Conservation (phyloP, 2,888 invertebrate genomes). For the Abrostola triplasia region DNA sequence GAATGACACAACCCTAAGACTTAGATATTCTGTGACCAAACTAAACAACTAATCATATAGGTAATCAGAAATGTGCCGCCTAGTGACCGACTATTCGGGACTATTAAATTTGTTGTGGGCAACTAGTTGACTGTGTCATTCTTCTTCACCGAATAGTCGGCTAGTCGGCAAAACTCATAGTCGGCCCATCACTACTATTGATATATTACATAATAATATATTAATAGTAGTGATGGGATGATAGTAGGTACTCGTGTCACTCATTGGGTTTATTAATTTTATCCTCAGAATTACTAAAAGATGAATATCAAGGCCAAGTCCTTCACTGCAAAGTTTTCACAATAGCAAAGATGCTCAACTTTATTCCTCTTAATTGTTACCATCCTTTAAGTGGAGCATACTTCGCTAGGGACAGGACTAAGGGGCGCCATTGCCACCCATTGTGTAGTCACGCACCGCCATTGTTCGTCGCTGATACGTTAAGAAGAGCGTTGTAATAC, state of each 20-base stretch:
- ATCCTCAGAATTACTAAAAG: neutral
- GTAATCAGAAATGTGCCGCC: too few relatives aligned
- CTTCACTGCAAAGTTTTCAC: constrained; percentile 15
- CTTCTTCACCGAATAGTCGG: too few relatives aligned
- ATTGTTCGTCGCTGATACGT: constrained; percentile 32
- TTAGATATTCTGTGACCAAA: too few relatives aligned
- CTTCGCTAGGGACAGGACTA: constrained; percentile 22
- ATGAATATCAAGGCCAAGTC: neutral
- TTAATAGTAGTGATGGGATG: too few relatives aligned
- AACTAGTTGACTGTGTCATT: too few relatives aligned
- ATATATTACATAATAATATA: neutral
- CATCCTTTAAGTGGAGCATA: constrained; percentile 28
- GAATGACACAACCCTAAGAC: too few relatives aligned
- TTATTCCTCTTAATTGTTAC: constrained; percentile 32
- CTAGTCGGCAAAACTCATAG: too few relatives aligned
- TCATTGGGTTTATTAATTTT: neutral
- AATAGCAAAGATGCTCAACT: constrained; percentile 41
- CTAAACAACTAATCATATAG: too few relatives aligned
- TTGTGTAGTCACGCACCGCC: constrained; percentile 52
- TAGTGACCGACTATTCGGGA: too few relatives aligned
- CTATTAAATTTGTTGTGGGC: too few relatives aligned
- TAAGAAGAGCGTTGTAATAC: constrained; percentile 1
- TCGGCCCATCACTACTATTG: too few relatives aligned
- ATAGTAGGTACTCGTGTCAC: too few relatives aligned
- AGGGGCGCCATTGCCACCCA: constrained; percentile 39